Base-by-base conservation (phyloP, 2,888 invertebrate genomes). In the Ecdyonurus torrentis region DNA sequence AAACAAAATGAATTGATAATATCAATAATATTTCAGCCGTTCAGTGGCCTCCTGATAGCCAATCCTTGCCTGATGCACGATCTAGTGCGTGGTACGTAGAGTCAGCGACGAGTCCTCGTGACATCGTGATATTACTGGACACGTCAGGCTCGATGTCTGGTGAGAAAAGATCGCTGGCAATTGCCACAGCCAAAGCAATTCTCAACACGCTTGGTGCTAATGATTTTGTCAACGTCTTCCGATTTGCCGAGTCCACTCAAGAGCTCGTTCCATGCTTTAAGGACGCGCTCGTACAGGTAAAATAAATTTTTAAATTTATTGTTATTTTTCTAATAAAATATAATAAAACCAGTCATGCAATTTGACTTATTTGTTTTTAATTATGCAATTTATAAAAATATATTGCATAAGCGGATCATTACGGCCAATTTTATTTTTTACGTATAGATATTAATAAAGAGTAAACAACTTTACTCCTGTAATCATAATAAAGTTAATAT, bases 181-280 rank as follows among this genome's bases (percentile, higher is more conserved):
- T 87, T 71, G 87, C 89, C 22, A 96, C 96, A 0, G 89, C 92
- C 0, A 85, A 87, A 63, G 87, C 90, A 19, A 87, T 99, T 65
- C 79, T 99, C 66, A 93, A 97, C 68, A 98, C 98, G 0, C 82
- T 99, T 2, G 92, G 92, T 1, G 94, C 97, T 68, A 91, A 99
- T 73, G 99, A 99, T 76, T 99, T 89, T 74, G 94, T 99, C 63
- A 98, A 97, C 73, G 85, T 99, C 60, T 91, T 90, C 71, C 84
- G 88, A 73, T 97, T 96, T 76, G 87, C 92, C 55, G 91, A 93
- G 62, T 79, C 81, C 1, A 85, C 91, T 0, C 82, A 85, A 59
- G 91, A 93, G 66, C 83, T 94, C 5, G 90, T 95, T 66, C 83
- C 87, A 0, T 99, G 98, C 72, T 95, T 92, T 73, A 88, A 89